Percentiles rank a stretch among this genome's conserved stretches.
phyloP scores from a whole-genome alignment of 1,140 invertebrate species.

The Rhysida immarginata region DNA sequence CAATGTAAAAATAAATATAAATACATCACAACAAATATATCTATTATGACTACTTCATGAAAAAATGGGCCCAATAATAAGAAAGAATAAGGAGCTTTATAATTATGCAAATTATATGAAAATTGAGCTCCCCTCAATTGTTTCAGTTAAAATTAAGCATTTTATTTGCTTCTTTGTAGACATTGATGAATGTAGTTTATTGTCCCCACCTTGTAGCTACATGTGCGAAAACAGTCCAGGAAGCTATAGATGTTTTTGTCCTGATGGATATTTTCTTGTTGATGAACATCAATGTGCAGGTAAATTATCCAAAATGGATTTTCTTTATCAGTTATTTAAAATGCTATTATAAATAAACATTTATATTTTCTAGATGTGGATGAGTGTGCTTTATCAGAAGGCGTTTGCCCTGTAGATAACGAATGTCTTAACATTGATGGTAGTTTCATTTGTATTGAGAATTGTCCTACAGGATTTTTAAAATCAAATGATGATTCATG shows the following conservation, averaged over 20 bases:
- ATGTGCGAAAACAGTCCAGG: constrained; percentile 5
- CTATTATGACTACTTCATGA: too few relatives aligned
- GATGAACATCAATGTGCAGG: background rate
- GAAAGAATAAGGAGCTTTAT: too few relatives aligned
- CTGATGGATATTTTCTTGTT: background rate
- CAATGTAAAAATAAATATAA: too few relatives aligned
- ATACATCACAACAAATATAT: too few relatives aligned
- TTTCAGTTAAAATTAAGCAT: too few relatives aligned
- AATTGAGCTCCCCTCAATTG: too few relatives aligned
- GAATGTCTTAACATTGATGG: constrained; percentile 25
- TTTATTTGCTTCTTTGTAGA: constrained; percentile 8
- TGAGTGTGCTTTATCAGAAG: constrained; percentile 24
- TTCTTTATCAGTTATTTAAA: background rate
- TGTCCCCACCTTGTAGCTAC: constrained; percentile 8
- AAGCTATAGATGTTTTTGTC: constrained; percentile 2
- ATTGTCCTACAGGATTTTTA: constrained; percentile 27
- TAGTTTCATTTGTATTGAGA: constrained; percentile 24
- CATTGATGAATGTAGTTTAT: constrained; percentile 12
- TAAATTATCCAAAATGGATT: background rate
- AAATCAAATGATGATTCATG: constrained; percentile 24
- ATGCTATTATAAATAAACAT: background rate
- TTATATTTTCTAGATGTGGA: constrained; percentile 22
- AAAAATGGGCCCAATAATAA: too few relatives aligned
- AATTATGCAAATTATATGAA: too few relatives aligned
- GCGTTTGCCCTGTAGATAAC: constrained; percentile 22